A percentile compares a stretch with the other conserved stretches of the same genome.
Conservation (phyloP, 2,113 vertebrate genomes). For the Gallinago paraguaiae region DNA sequence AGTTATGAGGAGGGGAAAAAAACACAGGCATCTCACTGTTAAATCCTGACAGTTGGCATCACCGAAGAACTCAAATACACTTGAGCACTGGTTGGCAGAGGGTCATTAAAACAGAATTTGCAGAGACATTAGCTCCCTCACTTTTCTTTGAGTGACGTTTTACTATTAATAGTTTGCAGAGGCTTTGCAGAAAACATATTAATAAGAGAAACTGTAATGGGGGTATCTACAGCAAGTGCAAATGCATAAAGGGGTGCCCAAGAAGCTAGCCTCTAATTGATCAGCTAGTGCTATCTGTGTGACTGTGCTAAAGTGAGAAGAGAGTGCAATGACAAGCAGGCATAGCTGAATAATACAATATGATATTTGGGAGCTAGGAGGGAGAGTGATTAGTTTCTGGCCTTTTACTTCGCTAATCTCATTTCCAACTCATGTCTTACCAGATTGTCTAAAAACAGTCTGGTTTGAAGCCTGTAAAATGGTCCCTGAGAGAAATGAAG, state of each 20-base stretch:
- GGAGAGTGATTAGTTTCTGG: slow-evolving; percentile 74
- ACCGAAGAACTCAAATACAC: slow-evolving; percentile 86
- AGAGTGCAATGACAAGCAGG: slow-evolving; percentile 79
- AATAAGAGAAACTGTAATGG: slow-evolving; percentile 84
- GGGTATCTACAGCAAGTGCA: slow-evolving; percentile 79
- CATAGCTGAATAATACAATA: slow-evolving; percentile 77
- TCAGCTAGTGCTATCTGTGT: slow-evolving; percentile 79
- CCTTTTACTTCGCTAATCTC: slow-evolving; percentile 72
- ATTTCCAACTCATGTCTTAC: slow-evolving; percentile 64
- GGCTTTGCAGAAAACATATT: slow-evolving; percentile 88
- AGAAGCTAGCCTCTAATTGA: slow-evolving; percentile 82
- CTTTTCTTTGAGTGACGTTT: slow-evolving; percentile 90
- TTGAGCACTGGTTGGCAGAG: slow-evolving; percentile 87
- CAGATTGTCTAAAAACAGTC: slow-evolving; percentile 66
- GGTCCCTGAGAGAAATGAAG: slow-evolving; percentile 63
- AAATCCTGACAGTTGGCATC: slow-evolving; percentile 89
- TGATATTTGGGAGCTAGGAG: slow-evolving; percentile 70
- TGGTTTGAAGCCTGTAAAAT: slow-evolving; percentile 59
- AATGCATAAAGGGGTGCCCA: slow-evolving; percentile 74
- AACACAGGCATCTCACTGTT: slow-evolving; percentile 85
- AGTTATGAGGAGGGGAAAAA: slow-evolving; percentile 81
- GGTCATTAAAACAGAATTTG: slow-evolving; percentile 91
- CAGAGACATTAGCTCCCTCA: slow-evolving; percentile 87
- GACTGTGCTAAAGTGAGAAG: slow-evolving; percentile 75
- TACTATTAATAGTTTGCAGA: slow-evolving; percentile 89